Evolutionary conservation across 2,797 vertebrate species (phyloP).

Genomic region (Carduelis carduelis): DNA sequence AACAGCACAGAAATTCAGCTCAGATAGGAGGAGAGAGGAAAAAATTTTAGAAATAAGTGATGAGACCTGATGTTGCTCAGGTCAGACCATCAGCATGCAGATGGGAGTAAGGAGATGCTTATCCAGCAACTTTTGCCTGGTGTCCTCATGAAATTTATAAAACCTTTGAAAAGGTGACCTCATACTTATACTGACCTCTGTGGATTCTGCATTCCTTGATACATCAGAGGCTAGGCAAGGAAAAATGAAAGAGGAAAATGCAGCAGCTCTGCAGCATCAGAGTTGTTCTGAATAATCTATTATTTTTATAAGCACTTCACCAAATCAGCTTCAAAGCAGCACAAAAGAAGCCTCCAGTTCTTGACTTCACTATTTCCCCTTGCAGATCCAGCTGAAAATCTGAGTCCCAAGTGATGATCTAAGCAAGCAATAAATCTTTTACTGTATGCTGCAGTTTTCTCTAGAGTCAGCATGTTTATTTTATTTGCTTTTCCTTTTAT

Average conservation of each 20-base stretch:
- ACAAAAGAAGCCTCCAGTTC: background rate
- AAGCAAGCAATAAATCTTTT: background rate
- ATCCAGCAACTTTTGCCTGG: background rate
- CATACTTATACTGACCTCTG: background rate
- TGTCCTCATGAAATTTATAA: background rate
- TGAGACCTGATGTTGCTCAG: background rate
- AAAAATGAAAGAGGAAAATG: background rate
- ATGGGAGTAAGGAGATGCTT: background rate
- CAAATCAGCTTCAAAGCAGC: background rate
- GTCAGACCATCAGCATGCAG: background rate
- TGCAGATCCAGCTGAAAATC: background rate
- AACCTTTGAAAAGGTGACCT: background rate
- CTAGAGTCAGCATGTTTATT: background rate
- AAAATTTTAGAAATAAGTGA: background rate
- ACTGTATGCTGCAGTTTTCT: background rate
- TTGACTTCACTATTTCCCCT: background rate
- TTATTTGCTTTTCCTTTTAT: background rate
- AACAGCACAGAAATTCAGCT: background rate
- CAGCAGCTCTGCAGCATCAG: background rate
- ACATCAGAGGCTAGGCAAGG: background rate
- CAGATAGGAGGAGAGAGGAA: background rate
- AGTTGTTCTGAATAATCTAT: background rate
- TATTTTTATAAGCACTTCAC: background rate
- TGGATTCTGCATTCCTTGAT: background rate
- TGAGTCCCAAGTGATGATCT: background rate